phyloP scores from a whole-genome alignment of 2,888 invertebrate species.

The Harpalus rubripes region DNA sequence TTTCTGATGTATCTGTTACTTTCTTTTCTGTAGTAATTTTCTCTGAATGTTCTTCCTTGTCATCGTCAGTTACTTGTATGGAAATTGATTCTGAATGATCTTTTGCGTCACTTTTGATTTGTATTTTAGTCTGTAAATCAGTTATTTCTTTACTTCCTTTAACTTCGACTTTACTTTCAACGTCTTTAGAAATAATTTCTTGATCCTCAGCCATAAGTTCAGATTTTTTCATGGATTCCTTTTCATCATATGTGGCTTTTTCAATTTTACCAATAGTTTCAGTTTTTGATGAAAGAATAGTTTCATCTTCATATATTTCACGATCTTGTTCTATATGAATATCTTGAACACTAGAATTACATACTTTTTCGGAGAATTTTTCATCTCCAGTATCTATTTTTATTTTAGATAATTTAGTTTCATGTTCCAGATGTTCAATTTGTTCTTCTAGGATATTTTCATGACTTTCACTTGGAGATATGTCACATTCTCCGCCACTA shows the following conservation, averaged over 20 bases:
- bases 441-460: constrained; percentile 75
- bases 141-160: constrained; percentile 38
- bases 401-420: constrained; percentile 77
- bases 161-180: constrained; percentile 29
- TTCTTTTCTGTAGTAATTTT: constrained; percentile 62
- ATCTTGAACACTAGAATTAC: constrained; percentile 64
- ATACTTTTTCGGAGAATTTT: constrained; percentile 69
- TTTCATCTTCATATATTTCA: constrained; percentile 66
- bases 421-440: constrained; percentile 76
- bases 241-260: constrained; percentile 23
- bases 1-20: constrained; percentile 62
- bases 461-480: constrained; percentile 80
- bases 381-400: constrained; percentile 70
- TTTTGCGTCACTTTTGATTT: constrained; percentile 50
- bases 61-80: constrained; percentile 68
- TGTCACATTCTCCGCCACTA: constrained; percentile 84
- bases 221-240: constrained; percentile 31
- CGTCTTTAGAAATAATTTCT: constrained; percentile 5
- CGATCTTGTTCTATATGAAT: constrained; percentile 67
- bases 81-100: constrained; percentile 61
- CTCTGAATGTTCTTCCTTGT: constrained; percentile 60
- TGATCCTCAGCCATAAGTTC: constrained; percentile 38
- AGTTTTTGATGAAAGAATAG: constrained; percentile 62
- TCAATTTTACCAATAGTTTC: constrained; percentile 57
- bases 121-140: constrained; percentile 55